Base-by-base conservation (phyloP, 2,797 vertebrate genomes). In the Loriculus beryllinus region DNA sequence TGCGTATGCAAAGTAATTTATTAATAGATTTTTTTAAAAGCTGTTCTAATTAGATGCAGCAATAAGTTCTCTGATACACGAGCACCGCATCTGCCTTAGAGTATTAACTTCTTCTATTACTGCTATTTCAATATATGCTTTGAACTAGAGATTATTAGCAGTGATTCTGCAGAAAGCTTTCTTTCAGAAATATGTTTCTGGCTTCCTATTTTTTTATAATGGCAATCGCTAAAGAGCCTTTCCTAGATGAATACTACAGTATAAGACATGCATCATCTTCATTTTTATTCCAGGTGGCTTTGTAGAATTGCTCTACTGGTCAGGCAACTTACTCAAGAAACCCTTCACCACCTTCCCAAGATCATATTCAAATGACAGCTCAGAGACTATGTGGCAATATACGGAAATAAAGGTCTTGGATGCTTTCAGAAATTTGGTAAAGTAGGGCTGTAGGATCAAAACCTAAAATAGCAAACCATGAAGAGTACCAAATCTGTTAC, bases 151-250 rank as follows among this genome's bases (percentile, higher is more conserved):
- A 93, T 95, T 59, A 87, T 28, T 14, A 42, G 64, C 67, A 92
- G 20, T 90, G 67, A 78, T 91, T 96, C 82, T 78, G 64, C 70
- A 81, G 57, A 54, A 91, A 94, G n/a, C 43, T 80, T 74, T 62
- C 75, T 60, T 80, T 70, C 82, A 92, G 82, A 47, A 95, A 63
- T 64, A 65, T 47, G 39, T 56, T 43, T 88, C 21, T 9, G 29
- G 52, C 42, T 83, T 81, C 63, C 59, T 82, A 57, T 51, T 83
- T 68, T 62, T 71, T 22, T 23, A 4, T 64, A 74, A 29, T 19
- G 26, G 54, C 28, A 94, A 88, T 86, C 12, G 1, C 40, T 57
- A 63, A 72, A 52, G 83, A 37, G 54, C 67, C 4, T 77, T 88
- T 71, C 45, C 23, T 72, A 84, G 25, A n/a, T 85, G 68, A 86